Evolutionary conservation across 2,888 invertebrate genomes (phyloP).

Genomic region (Timema cristinae): DNA sequence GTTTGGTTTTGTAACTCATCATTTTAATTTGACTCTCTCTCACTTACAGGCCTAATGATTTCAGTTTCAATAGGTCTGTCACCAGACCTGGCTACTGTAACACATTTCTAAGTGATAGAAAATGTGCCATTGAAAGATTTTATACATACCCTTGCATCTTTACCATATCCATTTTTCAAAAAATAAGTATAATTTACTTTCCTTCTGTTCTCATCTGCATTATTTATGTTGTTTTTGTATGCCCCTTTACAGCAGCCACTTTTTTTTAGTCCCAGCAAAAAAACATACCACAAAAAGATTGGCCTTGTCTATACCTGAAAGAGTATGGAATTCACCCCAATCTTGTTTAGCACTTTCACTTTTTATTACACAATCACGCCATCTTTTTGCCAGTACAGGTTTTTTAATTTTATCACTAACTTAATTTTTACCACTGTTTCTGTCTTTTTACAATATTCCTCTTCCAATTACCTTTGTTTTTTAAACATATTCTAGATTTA

Average conservation of each 20-base stretch:
- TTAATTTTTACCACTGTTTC: not conserved
- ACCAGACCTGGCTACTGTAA: not conserved
- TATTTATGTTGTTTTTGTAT: not conserved
- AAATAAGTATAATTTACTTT: no score
- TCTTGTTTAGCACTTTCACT: not conserved
- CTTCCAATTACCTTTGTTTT: not conserved
- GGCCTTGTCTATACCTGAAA: not conserved
- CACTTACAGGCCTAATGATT: not conserved
- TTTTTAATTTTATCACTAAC: not conserved
- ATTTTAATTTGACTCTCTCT: not conserved
- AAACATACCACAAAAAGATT: not conserved
- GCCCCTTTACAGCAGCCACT: not conserved
- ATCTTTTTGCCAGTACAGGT: not conserved
- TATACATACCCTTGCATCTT: not conserved
- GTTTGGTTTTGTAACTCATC: not conserved
- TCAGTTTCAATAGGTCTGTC: not conserved
- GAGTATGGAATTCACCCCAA: not conserved
- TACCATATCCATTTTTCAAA: not conserved
- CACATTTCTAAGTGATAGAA: not conserved
- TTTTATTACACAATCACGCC: conserved; percentile 3
- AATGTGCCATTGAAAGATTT: not conserved
- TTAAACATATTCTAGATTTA: not conserved
- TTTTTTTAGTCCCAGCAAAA: not conserved
- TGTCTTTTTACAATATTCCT: not conserved
- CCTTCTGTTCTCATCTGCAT: no score